These are phyloP conservation scores for Leiothrix lutea DNA, from an alignment of 2,113 vertebrate species.

Conservation along the genomic window DNA sequence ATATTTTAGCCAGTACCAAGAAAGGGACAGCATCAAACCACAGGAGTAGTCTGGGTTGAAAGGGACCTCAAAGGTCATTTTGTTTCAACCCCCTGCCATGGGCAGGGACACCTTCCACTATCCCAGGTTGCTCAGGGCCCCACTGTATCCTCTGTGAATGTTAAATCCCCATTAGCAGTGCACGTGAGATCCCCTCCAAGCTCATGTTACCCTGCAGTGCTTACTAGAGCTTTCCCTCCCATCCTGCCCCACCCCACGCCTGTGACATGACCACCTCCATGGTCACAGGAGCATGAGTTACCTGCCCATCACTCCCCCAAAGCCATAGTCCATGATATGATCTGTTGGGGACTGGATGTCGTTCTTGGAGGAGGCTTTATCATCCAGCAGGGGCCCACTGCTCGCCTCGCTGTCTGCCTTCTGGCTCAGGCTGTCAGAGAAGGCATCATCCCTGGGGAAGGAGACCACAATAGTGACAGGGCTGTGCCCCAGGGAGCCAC, in stretches of 20 bases:
- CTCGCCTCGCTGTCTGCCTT: conserved; percentile 98
- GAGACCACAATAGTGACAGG: not conserved
- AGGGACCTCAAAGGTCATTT: not conserved
- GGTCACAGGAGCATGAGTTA: conserved; percentile 30
- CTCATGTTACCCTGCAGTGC: not conserved
- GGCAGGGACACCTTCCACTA: not conserved
- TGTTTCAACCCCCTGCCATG: not conserved
- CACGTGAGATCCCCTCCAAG: not conserved
- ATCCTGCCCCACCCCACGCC: not conserved
- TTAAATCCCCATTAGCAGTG: not conserved
- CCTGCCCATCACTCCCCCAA: conserved; percentile 93
- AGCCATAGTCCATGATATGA: conserved; percentile 88
- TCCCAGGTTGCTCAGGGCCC: not conserved
- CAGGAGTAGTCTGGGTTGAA: not conserved
- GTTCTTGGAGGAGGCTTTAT: conserved; percentile 93
- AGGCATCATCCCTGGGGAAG: conserved; percentile 89
- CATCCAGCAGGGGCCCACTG: conserved; percentile 92
- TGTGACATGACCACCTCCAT: not conserved
- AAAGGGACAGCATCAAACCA: not conserved
- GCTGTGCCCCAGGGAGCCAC: not conserved
- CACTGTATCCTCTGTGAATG: not conserved
- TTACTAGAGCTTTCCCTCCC: not conserved
- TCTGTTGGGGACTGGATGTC: conserved; percentile 93
- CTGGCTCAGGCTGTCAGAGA: conserved; percentile 97
- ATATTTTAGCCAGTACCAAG: not conserved